phyloP scores from a whole-genome alignment of 2,888 invertebrate genomes.

The Hyppa rectilinea region DNA sequence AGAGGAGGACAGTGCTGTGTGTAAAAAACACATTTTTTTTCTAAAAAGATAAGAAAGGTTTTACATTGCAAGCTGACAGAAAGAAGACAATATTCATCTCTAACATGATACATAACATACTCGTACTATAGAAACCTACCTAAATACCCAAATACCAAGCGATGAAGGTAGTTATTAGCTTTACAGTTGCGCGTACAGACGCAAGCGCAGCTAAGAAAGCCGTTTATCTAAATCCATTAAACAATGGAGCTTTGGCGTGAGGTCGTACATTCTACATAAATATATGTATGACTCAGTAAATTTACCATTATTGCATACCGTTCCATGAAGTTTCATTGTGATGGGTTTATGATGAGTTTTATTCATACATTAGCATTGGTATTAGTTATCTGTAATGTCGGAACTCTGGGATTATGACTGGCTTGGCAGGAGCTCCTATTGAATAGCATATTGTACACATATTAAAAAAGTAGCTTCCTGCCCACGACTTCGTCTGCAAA shows the following conservation, averaged over 20 bases:
- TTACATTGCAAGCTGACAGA: too few species aligned
- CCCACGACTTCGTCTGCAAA: too few species aligned
- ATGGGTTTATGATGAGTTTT: background rate
- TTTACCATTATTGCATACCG: constrained; percentile 13
- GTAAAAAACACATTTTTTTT: too few species aligned
- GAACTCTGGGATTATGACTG: background rate
- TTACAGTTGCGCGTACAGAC: constrained; percentile 22
- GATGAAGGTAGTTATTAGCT: constrained; percentile 36
- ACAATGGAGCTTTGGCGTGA: constrained; percentile 55
- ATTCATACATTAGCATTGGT: constrained; percentile 1
- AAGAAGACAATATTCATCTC: background rate
- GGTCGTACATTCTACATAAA: constrained; percentile 24
- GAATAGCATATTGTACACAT: background rate
- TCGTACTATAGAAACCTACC: constrained; percentile 13
- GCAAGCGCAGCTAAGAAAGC: constrained; percentile 48
- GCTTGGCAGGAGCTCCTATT: background rate
- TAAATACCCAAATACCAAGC: constrained; percentile 21
- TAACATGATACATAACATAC: constrained; percentile 4
- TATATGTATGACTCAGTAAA: constrained; percentile 40
- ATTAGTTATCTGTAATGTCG: background rate
- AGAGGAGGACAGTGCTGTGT: too few species aligned
- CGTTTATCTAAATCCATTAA: constrained; percentile 49
- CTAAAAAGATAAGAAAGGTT: too few species aligned
- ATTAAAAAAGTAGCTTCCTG: background rate
- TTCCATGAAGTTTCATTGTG: constrained; percentile 24